These are phyloP conservation scores for Cancer borealis DNA, from an alignment of 2,888 invertebrate genomes.

Conservation along the genomic window DNA sequence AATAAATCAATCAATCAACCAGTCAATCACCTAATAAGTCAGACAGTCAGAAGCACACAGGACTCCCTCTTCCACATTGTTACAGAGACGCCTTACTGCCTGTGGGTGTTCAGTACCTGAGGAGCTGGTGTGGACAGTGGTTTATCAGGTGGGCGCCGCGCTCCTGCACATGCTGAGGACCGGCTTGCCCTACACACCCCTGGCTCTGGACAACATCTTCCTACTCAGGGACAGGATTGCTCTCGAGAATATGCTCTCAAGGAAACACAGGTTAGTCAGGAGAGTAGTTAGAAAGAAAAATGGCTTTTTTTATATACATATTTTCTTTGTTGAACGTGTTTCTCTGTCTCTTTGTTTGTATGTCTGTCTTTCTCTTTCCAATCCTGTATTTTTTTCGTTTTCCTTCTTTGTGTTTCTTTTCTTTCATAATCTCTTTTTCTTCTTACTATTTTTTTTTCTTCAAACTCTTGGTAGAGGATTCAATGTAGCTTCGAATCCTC, in stretches of 20 bases:
- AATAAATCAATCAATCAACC: not conserved
- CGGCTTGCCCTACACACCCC: constrained; percentile 67
- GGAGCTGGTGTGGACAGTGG: constrained; percentile 72
- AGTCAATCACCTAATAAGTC: not conserved
- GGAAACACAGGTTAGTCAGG: constrained; percentile 66
- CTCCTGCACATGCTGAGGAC: constrained; percentile 62
- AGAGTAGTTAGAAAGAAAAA: not conserved
- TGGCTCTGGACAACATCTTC: constrained; percentile 74
- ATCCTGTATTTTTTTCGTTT: too few species aligned
- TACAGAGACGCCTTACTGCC: constrained; percentile 70
- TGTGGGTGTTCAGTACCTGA: constrained; percentile 68
- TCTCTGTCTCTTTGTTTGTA: not conserved
- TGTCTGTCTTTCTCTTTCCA: too few species aligned
- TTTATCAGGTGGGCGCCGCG: constrained; percentile 70
- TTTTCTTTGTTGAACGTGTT: not conserved
- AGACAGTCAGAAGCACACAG: not conserved
- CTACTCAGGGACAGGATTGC: constrained; percentile 70
- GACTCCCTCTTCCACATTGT: not conserved
- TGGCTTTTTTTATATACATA: not conserved
- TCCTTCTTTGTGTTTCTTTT: too few species aligned
- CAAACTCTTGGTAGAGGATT: too few species aligned
- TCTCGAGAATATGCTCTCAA: constrained; percentile 74
- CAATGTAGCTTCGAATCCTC: too few species aligned
- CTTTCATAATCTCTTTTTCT: too few species aligned
- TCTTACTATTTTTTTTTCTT: too few species aligned